phyloP scores from a whole-genome alignment of 2,113 vertebrate genomes.

The Scolopax mira region DNA sequence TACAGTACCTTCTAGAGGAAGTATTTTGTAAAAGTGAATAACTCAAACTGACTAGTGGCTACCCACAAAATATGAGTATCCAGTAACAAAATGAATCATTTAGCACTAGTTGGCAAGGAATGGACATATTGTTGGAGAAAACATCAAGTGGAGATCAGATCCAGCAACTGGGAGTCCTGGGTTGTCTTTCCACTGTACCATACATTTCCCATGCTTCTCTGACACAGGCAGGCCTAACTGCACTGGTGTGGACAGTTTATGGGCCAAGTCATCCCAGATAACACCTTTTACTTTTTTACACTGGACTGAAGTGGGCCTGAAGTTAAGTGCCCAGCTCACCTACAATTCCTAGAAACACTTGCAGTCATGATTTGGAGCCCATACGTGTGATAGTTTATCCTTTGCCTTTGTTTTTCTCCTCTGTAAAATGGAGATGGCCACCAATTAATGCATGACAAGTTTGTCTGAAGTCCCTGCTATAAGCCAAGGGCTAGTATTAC shows the following conservation, averaged over 20 bases:
- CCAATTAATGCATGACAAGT: neutral
- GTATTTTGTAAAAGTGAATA: slow-evolving; percentile 46
- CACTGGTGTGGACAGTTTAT: neutral
- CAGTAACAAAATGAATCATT: slow-evolving; percentile 43
- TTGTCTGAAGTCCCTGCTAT: neutral
- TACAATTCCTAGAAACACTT: neutral
- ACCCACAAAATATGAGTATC: slow-evolving; percentile 45
- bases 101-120: neutral
- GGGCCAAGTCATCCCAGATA: neutral
- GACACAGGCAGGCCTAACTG: neutral
- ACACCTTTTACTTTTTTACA: neutral
- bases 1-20: slow-evolving; percentile 50
- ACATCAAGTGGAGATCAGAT: neutral
- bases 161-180: neutral
- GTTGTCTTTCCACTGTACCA: neutral
- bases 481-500: neutral
- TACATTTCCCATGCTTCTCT: neutral
- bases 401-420: neutral
- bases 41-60: slow-evolving; percentile 48
- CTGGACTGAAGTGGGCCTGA: neutral
- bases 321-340: neutral
- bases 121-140: slow-evolving; percentile 7
- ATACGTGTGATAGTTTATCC: neutral
- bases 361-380: neutral
- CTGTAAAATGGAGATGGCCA: neutral